Evolutionary conservation across 2,888 invertebrate genomes (phyloP).

Genomic region (Cheilosia soror): DNA sequence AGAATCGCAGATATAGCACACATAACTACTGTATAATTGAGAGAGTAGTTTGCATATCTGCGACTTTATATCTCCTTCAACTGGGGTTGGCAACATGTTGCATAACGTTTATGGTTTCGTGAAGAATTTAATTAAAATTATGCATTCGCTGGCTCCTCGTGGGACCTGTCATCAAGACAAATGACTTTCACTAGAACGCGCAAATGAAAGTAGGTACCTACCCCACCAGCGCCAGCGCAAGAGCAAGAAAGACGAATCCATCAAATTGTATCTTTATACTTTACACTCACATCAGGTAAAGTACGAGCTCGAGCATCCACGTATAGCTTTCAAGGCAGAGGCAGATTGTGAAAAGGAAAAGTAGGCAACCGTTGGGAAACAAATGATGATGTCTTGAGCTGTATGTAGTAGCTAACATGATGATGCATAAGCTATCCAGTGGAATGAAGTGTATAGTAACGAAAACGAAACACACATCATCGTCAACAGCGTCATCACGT

Average conservation of each 20-base stretch:
- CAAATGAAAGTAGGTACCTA: constrained; percentile 48
- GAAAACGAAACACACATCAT: constrained; percentile 34
- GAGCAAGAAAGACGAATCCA: constrained; percentile 34
- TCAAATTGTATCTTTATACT: constrained; percentile 41
- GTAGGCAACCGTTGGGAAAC: constrained; percentile 54
- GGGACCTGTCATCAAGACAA: constrained; percentile 5
- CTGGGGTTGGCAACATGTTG: constrained; percentile 41
- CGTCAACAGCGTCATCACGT: constrained; percentile 46
- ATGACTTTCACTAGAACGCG: constrained; percentile 61
- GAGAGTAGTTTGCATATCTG: constrained; percentile 17
- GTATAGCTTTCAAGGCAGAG: constrained; percentile 49
- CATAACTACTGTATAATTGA: constrained; percentile 43
- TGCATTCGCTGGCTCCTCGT: constrained; percentile 6
- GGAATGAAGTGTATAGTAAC: constrained; percentile 48
- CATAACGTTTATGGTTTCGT: constrained; percentile 28
- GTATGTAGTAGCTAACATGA: constrained; percentile 27
- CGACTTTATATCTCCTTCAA: neutral
- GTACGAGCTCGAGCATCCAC: constrained; percentile 20
- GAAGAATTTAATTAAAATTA: constrained; percentile 45
- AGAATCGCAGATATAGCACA: constrained; percentile 22
- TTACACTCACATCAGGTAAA: constrained; percentile 35
- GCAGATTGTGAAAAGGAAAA: constrained; percentile 52
- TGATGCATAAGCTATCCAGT: constrained; percentile 2
- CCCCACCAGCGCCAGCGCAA: neutral
- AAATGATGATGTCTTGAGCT: constrained; percentile 61